Conservation (phyloP, 2,888 invertebrate species). For the Nemoura dubitans region DNA sequence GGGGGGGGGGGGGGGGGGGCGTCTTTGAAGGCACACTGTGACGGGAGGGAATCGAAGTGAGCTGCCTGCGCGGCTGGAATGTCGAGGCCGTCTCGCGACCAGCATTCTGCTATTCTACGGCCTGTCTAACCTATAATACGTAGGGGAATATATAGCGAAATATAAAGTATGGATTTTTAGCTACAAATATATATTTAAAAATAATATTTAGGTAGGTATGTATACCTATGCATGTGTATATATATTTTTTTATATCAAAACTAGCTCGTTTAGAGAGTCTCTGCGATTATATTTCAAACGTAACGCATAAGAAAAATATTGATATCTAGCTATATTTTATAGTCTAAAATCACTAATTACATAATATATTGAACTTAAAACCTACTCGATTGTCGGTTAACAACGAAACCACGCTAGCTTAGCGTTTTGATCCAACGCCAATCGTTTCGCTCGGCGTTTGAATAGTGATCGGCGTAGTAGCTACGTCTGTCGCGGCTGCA, state of each 20-base stretch:
- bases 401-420: neutral
- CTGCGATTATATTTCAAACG: neutral
- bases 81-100: neutral
- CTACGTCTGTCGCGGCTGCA: neutral
- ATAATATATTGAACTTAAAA: neutral
- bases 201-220: neutral
- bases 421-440: neutral
- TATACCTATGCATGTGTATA: neutral
- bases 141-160: neutral
- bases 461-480: neutral
- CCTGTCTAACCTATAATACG: neutral
- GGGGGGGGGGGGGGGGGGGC: neutral
- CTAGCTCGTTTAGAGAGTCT: neutral
- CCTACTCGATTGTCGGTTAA: neutral
- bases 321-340: neutral
- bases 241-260: neutral
- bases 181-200: too few species aligned
- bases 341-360: neutral
- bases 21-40: neutral
- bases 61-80: neutral
- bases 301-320: neutral
- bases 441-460: neutral
- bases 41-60: neutral
- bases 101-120: neutral
- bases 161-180: too few species aligned